phyloP scores from a whole-genome alignment of 2,797 vertebrate species.

The Neopelma chrysocephalum region DNA sequence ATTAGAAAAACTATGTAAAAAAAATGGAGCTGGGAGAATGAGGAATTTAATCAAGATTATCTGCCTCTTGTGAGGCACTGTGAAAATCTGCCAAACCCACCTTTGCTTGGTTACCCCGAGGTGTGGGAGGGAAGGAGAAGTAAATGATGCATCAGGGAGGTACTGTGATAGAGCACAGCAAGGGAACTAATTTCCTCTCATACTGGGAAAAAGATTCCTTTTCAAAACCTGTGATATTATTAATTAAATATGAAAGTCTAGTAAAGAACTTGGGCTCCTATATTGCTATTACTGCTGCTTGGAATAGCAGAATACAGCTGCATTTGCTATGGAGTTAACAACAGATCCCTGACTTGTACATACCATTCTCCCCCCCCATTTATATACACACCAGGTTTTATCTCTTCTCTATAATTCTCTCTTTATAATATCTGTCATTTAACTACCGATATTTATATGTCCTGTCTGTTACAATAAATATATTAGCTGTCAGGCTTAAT shows the following conservation, averaged over 20 bases:
- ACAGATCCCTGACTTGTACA: background rate
- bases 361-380: background rate
- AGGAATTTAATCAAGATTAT: conserved; percentile 56
- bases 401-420: background rate
- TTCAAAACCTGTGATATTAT: background rate
- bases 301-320: background rate
- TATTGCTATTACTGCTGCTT: background rate
- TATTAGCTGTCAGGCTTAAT: background rate
- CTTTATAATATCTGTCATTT: background rate
- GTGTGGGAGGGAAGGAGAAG: background rate
- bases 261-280: background rate
- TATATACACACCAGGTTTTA: background rate
- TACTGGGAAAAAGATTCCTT: background rate
- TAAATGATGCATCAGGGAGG: background rate
- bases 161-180: background rate
- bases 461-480: background rate
- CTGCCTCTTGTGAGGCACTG: conserved; percentile 3
- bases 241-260: conserved; percentile 2
- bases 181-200: background rate
- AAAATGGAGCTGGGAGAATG: background rate
- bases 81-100: conserved; percentile 51
- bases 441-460: background rate
- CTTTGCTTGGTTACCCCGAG: background rate
- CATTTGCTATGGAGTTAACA: background rate
- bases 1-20: conserved; percentile 49